Conservation (phyloP, 2,888 invertebrate species). For the Invenusta paracnida region DNA sequence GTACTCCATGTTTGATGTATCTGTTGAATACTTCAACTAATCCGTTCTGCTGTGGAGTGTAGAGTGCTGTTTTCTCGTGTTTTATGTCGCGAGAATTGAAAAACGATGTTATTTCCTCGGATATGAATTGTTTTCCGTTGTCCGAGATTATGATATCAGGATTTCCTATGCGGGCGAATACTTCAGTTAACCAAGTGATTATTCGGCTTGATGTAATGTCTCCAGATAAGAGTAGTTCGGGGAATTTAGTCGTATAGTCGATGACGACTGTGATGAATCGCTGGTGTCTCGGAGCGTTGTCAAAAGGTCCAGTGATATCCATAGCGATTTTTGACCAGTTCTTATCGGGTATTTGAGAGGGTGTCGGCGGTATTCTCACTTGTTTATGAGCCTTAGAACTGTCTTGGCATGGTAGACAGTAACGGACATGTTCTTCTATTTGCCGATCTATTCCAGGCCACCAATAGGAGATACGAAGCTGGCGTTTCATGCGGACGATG, state of each 20-base stretch:
- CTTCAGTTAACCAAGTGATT: neutral
- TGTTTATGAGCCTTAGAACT: neutral
- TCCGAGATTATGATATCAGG: slow-evolving; percentile 47
- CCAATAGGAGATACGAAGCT: neutral
- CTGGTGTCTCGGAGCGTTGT: neutral
- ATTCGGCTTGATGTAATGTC: neutral
- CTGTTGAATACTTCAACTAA: slow-evolving; percentile 44
- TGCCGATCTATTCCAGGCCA: neutral
- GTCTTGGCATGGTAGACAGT: neutral
- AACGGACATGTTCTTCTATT: neutral
- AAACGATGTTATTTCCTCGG: slow-evolving; percentile 48
- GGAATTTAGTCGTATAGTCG: neutral
- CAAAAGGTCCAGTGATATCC: neutral
- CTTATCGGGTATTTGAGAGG: neutral
- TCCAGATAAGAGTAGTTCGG: neutral
- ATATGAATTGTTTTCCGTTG: slow-evolving; percentile 49
- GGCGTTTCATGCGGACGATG: neutral
- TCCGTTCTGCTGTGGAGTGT: slow-evolving; percentile 42
- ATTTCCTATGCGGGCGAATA: neutral
- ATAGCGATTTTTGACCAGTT: neutral
- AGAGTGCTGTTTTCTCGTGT: slow-evolving; percentile 33
- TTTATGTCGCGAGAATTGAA: slow-evolving; percentile 37
- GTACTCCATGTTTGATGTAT: slow-evolving; percentile 16
- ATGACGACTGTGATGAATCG: neutral
- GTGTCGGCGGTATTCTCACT: neutral